phyloP scores from a whole-genome alignment of 2,888 invertebrate species.

The Onthophagus sagittarius region DNA sequence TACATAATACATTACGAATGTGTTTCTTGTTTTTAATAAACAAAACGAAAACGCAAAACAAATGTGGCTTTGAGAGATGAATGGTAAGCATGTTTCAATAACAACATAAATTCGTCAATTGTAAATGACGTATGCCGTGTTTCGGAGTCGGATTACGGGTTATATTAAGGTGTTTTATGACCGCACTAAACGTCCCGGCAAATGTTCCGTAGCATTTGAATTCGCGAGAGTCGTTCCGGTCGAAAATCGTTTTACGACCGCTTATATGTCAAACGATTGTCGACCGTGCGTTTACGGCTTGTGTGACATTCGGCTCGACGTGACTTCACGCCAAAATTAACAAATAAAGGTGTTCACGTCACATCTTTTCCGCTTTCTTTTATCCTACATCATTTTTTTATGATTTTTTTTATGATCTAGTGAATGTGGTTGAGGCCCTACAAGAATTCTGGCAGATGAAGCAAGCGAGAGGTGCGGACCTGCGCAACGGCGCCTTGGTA shows the following conservation, averaged over 20 bases:
- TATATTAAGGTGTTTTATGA: not conserved
- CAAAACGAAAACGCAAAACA: too few relatives aligned
- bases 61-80: too few relatives aligned
- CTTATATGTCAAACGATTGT: not conserved
- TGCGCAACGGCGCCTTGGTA: constrained; percentile 84
- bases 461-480: constrained; percentile 78
- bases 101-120: not conserved
- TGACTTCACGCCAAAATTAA: not conserved
- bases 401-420: constrained; percentile 50
- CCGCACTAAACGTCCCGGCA: not conserved
- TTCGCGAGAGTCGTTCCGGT: not conserved
- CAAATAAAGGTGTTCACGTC: not conserved
- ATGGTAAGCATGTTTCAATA: too few relatives aligned
- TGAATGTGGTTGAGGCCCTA: constrained; percentile 92
- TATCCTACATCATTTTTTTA: constrained; percentile 5
- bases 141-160: not conserved
- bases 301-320: not conserved
- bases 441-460: constrained; percentile 99
- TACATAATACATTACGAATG: too few relatives aligned
- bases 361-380: not conserved
- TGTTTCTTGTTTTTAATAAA: too few relatives aligned
- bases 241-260: not conserved
- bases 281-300: not conserved
- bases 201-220: not conserved
- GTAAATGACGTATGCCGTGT: not conserved